Evolutionary conservation across 2,797 vertebrate species (phyloP), one percentile per base, ranked within the genome.

Genomic region (Chiroxiphia lanceolata): DNA sequence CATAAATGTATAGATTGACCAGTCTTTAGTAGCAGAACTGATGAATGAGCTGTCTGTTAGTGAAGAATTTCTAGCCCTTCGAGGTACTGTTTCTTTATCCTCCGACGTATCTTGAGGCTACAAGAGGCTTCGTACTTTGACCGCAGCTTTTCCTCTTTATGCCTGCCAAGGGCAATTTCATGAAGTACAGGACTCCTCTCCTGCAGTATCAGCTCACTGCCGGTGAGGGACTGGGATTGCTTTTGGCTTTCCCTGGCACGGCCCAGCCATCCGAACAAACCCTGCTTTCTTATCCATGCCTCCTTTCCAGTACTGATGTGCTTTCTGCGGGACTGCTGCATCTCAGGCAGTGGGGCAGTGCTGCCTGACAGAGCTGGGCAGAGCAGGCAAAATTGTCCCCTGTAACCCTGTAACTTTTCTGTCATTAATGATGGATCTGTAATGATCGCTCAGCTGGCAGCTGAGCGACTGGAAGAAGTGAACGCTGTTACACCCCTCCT

Each of bases 331-430:
- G 14, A 9, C 18, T 15, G 54, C 65, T 9, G 42, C 1, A 1
- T 33, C 13, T 47, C 14, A 2, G 38, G 48, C 71, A 17, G 26
- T 3, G 3, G 0, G 6, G 45, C 44, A 38, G 8, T 0, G 21
- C 67, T 21, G 33, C 19, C 44, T 1, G 1, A 10, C 11, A 56
- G 59, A 54, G 33, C 34, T 4, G n/a, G n/a, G 51, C 51, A 31
- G 27, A 53, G 51, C 51, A 7, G 51, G 27, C 51, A 53, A 13
- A 53, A 53, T 5, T 53, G 51, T 31, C 17, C 51, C 15, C 25
- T 21, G 10, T 2, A 10, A 51, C 22, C 3, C 31, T 11, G 0
- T 1, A 11, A 10, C 6, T 4, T 57, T 9, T 5, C 27, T 14
- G 5, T 26, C 12, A 16, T 11, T n/a, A 8, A 11, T 1, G 25